A percentile compares a stretch with the other conserved stretches of the same genome.
These are phyloP conservation scores for Austrolebias charrua DNA, from an alignment of 2,797 vertebrate genomes.

Conservation along the genomic window DNA sequence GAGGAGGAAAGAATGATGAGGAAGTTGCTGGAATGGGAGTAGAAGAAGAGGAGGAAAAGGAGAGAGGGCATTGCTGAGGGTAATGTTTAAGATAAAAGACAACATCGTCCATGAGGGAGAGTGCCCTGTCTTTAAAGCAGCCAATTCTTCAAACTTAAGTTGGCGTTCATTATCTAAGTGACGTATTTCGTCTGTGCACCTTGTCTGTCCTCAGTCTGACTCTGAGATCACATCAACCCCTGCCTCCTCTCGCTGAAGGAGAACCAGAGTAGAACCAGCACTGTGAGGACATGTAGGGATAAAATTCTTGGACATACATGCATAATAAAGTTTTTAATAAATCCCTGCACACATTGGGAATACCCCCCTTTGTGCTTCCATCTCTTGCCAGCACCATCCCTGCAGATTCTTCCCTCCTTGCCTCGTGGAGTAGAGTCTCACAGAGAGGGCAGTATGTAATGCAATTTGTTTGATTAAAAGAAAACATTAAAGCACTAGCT, in stretches of 20 bases:
- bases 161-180: conserved; percentile 66
- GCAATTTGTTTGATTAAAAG: conserved; percentile 90
- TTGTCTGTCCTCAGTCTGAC: conserved; percentile 69
- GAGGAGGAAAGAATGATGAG: conserved; percentile 52
- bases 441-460: conserved; percentile 77
- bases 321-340: conserved; percentile 21
- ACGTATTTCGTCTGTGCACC: conserved; percentile 69
- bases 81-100: conserved; percentile 59
- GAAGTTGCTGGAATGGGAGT: conserved; percentile 38
- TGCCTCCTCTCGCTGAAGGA: conserved; percentile 33
- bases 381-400: conserved; percentile 10
- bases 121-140: conserved; percentile 59
- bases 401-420: conserved; percentile 24
- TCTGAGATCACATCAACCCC: conserved; percentile 49
- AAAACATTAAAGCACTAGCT: conserved; percentile 87
- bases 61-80: conserved; percentile 29
- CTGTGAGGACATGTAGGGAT: neutral
- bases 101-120: conserved; percentile 49
- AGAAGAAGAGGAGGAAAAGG: conserved; percentile 22
- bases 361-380: conserved; percentile 39
- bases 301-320: conserved; percentile 31
- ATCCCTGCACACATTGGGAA: conserved; percentile 54
- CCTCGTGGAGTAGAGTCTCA: conserved; percentile 46
- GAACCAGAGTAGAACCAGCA: conserved; percentile 15
- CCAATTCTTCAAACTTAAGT: conserved; percentile 53